Conservation (phyloP, 2,888 invertebrate genomes). For the Cataglyphis cursor region DNA sequence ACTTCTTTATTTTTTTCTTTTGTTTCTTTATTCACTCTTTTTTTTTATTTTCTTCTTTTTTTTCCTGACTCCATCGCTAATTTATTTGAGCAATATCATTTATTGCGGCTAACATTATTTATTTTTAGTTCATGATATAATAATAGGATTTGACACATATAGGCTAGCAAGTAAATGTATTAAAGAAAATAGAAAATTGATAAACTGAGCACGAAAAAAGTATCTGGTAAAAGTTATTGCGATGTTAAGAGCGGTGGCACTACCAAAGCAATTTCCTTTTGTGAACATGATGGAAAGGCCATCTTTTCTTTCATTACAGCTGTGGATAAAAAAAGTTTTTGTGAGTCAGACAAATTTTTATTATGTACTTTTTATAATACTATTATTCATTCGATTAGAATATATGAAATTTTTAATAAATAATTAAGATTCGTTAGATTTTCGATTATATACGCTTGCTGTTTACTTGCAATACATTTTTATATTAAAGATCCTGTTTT, state of each 20-base stretch:
- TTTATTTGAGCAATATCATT: neutral
- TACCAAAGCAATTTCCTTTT: slow-evolving; percentile 28
- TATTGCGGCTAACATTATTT: neutral
- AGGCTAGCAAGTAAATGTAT: neutral
- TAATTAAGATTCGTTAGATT: slow-evolving; percentile 21
- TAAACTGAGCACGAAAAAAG: slow-evolving; percentile 23
- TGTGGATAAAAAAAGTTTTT: neutral
- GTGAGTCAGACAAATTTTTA: slow-evolving; percentile 3
- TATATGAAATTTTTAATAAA: neutral
- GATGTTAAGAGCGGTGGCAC: slow-evolving; percentile 23
- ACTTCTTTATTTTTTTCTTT: neutral
- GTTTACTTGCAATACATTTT: neutral
- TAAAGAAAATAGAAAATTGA: slow-evolving; percentile 26
- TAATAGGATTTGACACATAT: neutral
- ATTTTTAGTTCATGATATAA: slow-evolving; percentile 9
- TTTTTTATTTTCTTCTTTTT: neutral
- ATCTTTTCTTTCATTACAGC: neutral
- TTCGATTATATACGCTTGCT: slow-evolving; percentile 23
- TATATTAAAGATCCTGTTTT: neutral
- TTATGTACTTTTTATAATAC: slow-evolving; percentile 6
- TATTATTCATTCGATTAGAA: neutral
- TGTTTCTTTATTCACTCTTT: neutral
- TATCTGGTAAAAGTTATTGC: slow-evolving; percentile 51
- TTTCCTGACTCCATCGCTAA: neutral
- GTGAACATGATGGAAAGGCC: slow-evolving; percentile 13